Conservation (phyloP, 1,140 invertebrate species). For the Pseudomyrmex gracilis region DNA sequence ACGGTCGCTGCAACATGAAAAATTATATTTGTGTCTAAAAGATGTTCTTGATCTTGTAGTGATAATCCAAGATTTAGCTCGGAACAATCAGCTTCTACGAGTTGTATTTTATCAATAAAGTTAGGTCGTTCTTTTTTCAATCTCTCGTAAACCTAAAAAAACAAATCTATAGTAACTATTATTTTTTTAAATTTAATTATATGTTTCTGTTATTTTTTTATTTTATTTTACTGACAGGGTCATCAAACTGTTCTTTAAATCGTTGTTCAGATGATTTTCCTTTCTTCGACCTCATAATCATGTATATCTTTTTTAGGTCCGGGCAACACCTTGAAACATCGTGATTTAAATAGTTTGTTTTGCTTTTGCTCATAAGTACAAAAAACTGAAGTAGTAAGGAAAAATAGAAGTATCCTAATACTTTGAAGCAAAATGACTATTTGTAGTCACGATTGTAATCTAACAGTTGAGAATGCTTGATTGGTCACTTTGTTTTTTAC, state of each 20-base stretch:
- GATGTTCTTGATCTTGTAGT: conserved; percentile 82
- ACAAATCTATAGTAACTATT: neutral
- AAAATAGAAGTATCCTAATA: too few species aligned
- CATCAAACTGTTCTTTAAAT: conserved; percentile 87
- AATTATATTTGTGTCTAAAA: conserved; percentile 88
- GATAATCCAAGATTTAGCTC: conserved; percentile 87
- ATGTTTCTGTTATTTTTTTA: neutral
- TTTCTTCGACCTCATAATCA: conserved; percentile 90
- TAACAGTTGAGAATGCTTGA: too few species aligned
- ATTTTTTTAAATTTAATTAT: neutral
- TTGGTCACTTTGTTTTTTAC: too few species aligned
- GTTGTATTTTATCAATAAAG: conserved; percentile 85
- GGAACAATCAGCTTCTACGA: conserved; percentile 88
- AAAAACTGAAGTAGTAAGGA: too few species aligned
- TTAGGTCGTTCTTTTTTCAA: conserved; percentile 81
- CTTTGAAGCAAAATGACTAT: too few species aligned
- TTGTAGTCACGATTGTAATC: too few species aligned
- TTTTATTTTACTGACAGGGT: conserved; percentile 82
- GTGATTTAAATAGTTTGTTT: neutral
- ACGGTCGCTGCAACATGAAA: conserved; percentile 96
- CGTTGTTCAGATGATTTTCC: conserved; percentile 87
- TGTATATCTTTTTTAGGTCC: conserved; percentile 88
- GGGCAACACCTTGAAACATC: conserved; percentile 87
- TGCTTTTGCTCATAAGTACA: too few species aligned
- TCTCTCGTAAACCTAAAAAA: conserved; percentile 85